Conservation (phyloP, 1,140 invertebrate species). For the Ptiloglossa arizonensis region DNA sequence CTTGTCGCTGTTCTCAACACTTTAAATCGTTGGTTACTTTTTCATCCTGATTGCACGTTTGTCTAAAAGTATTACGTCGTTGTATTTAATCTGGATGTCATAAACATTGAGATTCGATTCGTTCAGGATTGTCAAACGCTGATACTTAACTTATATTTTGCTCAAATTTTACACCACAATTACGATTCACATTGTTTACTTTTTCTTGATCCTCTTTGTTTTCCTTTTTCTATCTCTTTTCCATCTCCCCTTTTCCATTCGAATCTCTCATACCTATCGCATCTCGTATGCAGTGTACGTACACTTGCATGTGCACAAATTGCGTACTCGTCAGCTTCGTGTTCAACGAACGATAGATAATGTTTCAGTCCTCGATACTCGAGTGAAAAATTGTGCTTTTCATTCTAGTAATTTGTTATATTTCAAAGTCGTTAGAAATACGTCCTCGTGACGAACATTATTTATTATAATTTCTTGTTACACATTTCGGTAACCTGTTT, state of each 20-base stretch:
- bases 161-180: neutral
- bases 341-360: neutral
- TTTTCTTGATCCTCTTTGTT: neutral
- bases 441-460: too few relatives aligned
- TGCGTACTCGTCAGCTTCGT: neutral
- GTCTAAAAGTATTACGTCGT: neutral
- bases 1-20: slow-evolving; percentile 1
- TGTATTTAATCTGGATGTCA: neutral
- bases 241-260: neutral
- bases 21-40: neutral
- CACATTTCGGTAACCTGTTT: neutral
- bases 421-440: neutral
- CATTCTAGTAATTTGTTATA: neutral
- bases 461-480: neutral
- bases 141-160: neutral
- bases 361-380: neutral
- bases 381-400: neutral
- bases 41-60: neutral
- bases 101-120: neutral
- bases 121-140: too few relatives aligned
- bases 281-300: neutral
- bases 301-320: neutral
- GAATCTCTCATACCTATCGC: neutral
- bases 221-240: neutral
- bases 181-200: neutral